phyloP scores from a whole-genome alignment of 2,888 invertebrate species.

The Athalia circularis region DNA sequence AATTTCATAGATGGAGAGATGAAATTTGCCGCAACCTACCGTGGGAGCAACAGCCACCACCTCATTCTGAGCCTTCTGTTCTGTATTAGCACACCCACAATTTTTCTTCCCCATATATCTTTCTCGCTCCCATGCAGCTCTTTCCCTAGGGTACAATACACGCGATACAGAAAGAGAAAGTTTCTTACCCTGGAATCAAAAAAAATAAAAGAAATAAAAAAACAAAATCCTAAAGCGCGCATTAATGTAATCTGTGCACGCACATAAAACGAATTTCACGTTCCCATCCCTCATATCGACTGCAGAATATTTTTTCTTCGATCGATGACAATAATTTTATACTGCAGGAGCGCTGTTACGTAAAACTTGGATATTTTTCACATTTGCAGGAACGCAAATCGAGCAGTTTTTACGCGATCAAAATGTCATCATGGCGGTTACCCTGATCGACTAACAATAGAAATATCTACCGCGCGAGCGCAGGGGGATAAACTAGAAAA shows the following conservation, averaged over 20 bases:
- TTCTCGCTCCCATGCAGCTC: not conserved
- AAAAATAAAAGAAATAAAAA: not conserved
- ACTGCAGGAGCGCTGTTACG: no score
- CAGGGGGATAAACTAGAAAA: not conserved
- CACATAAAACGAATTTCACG: not conserved
- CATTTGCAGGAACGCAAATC: no score
- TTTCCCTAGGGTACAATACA: not conserved
- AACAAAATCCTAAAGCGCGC: constrained; percentile 1
- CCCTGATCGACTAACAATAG: constrained; percentile 3
- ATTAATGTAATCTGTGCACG: not conserved
- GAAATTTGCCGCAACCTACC: constrained; percentile 56
- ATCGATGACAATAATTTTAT: no score
- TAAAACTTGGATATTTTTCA: no score
- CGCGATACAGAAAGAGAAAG: not conserved
- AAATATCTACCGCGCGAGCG: not conserved
- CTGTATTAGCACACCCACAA: not conserved
- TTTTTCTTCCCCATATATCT: not conserved
- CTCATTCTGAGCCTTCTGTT: constrained; percentile 22
- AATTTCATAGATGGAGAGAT: constrained; percentile 50
- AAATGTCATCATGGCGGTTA: constrained; percentile 41
- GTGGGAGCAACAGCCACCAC: constrained; percentile 55
- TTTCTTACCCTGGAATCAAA: not conserved
- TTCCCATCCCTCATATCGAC: no score
- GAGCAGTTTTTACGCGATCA: not conserved
- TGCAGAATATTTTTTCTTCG: no score